phyloP scores from a whole-genome alignment of 2,113 vertebrate species.

The Aptenodytes patagonicus region DNA sequence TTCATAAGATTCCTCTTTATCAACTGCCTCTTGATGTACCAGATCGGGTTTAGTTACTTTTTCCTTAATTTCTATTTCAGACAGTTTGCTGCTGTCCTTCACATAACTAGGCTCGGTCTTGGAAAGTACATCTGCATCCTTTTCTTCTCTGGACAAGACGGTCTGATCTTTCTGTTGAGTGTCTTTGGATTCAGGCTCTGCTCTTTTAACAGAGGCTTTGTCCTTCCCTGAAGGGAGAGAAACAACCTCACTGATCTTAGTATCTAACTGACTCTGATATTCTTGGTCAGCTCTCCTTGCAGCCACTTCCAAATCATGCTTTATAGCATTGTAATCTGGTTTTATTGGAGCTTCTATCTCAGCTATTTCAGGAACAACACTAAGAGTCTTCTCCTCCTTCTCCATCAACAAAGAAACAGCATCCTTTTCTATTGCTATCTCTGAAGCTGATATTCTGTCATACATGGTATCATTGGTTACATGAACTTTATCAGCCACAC shows the following conservation, averaged over 20 bases:
- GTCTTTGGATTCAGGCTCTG: conserved; percentile 20
- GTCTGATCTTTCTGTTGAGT: conserved; percentile 39
- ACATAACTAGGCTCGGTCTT: not conserved
- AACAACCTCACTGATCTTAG: conserved; percentile 57
- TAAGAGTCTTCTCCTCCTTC: conserved; percentile 62
- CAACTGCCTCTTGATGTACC: conserved; percentile 96
- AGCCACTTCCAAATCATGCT: conserved; percentile 64
- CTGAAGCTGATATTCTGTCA: conserved; percentile 34
- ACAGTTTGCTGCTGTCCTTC: conserved; percentile 69
- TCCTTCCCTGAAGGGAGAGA: conserved; percentile 37
- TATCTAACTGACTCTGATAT: conserved; percentile 52
- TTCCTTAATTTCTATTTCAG: conserved; percentile 86
- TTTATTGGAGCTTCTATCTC: conserved; percentile 58
- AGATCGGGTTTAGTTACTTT: conserved; percentile 90
- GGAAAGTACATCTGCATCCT: conserved; percentile 47
- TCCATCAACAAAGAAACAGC: conserved; percentile 18
- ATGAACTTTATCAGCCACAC: not conserved
- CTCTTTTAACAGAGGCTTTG: not conserved
- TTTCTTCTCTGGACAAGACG: conserved; percentile 6
- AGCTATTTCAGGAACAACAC: conserved; percentile 68
- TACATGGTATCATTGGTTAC: not conserved
- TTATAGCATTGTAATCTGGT: conserved; percentile 67
- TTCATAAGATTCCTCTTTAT: conserved; percentile 96
- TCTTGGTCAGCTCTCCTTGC: conserved; percentile 64
- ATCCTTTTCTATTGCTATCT: conserved; percentile 10